Evolutionary conservation across 2,113 vertebrate species (phyloP).

Genomic region (Phodopus roborovskii): DNA sequence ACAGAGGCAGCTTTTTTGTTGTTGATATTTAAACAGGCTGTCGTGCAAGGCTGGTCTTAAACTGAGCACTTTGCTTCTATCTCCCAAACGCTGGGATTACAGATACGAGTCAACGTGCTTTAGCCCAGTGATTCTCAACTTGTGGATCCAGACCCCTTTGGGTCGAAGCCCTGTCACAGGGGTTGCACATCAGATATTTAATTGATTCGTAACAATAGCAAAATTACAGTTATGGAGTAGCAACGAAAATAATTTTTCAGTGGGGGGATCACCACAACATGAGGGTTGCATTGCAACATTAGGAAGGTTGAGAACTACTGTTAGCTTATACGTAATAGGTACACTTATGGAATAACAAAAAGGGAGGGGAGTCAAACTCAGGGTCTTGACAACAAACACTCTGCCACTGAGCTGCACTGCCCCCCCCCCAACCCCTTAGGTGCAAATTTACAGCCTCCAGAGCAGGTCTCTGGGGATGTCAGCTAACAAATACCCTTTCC

Average conservation of each 20-base stretch:
- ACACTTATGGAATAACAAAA: neutral
- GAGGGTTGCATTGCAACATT: neutral
- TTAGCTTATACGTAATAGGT: neutral
- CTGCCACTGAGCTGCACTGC: neutral
- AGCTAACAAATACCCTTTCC: neutral
- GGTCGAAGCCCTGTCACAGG: neutral
- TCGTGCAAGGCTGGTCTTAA: neutral
- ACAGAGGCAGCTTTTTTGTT: neutral
- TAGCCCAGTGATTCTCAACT: neutral
- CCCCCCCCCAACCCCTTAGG: neutral
- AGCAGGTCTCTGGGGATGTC: neutral
- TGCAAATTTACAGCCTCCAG: constrained; percentile 7
- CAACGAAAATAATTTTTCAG: neutral
- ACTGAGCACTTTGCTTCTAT: neutral
- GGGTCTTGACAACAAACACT: neutral
- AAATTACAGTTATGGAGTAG: neutral
- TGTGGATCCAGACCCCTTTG: neutral
- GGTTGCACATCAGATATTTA: neutral
- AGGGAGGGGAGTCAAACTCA: neutral
- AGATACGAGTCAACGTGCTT: neutral
- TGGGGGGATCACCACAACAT: neutral
- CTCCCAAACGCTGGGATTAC: neutral
- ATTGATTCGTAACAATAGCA: neutral
- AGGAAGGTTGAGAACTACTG: neutral
- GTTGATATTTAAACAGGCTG: neutral